Evolutionary conservation across 2,113 vertebrate species (phyloP).

Genomic region (Oceanites oceanicus): DNA sequence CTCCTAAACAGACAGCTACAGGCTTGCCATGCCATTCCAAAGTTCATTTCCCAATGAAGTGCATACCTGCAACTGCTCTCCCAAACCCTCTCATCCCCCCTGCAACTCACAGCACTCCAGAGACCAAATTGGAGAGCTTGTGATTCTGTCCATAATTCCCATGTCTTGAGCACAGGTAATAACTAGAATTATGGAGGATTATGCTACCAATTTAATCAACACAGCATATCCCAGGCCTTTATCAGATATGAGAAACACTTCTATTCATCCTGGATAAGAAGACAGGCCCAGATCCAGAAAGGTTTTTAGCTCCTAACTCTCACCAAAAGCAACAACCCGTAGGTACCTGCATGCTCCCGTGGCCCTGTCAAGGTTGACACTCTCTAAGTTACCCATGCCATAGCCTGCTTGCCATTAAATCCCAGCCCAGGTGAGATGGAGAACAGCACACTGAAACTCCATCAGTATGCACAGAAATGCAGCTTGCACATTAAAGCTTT

Average conservation of each 20-base stretch:
- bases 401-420: not conserved
- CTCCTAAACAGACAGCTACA: not conserved
- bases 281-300: not conserved
- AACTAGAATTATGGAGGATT: not conserved
- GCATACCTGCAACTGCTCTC: not conserved
- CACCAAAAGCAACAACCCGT: not conserved
- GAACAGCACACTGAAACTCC: not conserved
- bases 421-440: not conserved
- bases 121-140: not conserved
- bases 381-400: rapidly evolving
- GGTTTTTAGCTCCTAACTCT: not conserved
- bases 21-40: not conserved
- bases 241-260: not conserved
- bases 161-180: not conserved
- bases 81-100: not conserved
- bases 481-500: not conserved
- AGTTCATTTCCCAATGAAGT: not conserved
- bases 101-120: not conserved
- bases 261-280: not conserved
- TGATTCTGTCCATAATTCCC: not conserved
- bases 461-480: not conserved
- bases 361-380: rapidly evolving
- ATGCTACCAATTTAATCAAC: not conserved
- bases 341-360: not conserved
- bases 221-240: not conserved